These are phyloP conservation scores for Zaprionus bogoriensis DNA, from an alignment of 2,888 invertebrate genomes.

Conservation along the genomic window DNA sequence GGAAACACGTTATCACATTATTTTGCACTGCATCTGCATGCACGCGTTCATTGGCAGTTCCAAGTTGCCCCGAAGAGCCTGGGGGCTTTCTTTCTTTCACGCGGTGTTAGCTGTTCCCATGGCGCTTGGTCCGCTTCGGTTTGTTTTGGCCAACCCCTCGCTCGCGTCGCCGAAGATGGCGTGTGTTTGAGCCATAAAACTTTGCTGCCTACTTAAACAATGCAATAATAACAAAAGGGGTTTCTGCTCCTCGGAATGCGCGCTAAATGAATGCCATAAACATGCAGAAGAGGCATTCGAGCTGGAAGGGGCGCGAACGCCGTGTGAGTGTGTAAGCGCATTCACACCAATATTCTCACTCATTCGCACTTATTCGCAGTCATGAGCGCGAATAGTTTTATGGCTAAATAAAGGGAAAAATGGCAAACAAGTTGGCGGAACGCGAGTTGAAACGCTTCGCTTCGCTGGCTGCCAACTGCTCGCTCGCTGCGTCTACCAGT, in stretches of 20 bases:
- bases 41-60: not conserved
- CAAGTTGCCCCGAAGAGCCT: not conserved
- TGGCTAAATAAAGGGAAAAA: constrained; percentile 16
- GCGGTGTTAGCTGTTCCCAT: not conserved
- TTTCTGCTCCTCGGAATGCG: constrained; percentile 34
- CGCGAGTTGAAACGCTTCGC: constrained; percentile 33
- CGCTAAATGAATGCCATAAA: constrained; percentile 70
- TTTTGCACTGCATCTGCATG: not conserved
- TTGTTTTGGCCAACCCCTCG: not conserved
- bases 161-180: constrained; percentile 49
- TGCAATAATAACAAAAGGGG: constrained; percentile 20
- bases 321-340: not conserved
- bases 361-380: not conserved
- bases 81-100: too few species aligned
- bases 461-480: constrained; percentile 27
- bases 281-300: constrained; percentile 43
- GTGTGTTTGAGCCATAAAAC: constrained; percentile 58
- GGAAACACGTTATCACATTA: not conserved
- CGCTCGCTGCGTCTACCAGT: not conserved
- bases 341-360: not conserved
- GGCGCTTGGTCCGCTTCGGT: not conserved
- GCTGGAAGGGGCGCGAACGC: constrained; percentile 9
- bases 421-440: constrained; percentile 22
- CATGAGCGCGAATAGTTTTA: constrained; percentile 36
- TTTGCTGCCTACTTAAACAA: constrained; percentile 34